These are phyloP conservation scores for Silurus aristotelis DNA, from an alignment of 2,797 vertebrate species.

Conservation along the genomic window DNA sequence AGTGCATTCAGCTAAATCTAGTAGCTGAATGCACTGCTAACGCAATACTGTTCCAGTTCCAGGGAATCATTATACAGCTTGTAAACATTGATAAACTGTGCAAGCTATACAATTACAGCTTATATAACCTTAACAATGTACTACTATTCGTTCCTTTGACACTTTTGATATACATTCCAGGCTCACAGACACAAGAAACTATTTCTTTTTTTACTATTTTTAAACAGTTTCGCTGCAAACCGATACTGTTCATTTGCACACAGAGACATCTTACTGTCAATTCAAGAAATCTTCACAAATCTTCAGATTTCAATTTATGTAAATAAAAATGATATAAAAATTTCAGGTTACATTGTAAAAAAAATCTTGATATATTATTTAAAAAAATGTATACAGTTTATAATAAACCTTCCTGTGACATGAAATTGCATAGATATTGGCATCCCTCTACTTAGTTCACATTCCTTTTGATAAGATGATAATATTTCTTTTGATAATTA, in stretches of 20 bases:
- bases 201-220: no score
- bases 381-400: not conserved
- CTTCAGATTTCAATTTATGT: not conserved
- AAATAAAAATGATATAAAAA: not conserved
- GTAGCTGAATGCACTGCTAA: not conserved
- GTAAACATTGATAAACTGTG: conserved; percentile 26
- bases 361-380: not conserved
- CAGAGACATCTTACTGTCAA: not conserved
- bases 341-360: not conserved
- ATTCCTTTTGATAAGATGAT: not conserved
- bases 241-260: not conserved
- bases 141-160: conserved; percentile 32
- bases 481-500: not conserved
- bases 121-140: conserved; percentile 23
- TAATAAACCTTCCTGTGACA: not conserved
- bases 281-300: not conserved
- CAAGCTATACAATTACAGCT: conserved; percentile 42
- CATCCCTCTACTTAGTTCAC: not conserved
- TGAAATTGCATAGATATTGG: not conserved
- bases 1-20: conserved; percentile 45
- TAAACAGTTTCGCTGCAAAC: not conserved
- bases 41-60: no score
- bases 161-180: conserved; percentile 23
- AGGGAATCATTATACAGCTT: conserved; percentile 4
- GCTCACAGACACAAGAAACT: not conserved